Conservation (phyloP, 2,113 vertebrate genomes). For the Hypanus sabinus region DNA sequence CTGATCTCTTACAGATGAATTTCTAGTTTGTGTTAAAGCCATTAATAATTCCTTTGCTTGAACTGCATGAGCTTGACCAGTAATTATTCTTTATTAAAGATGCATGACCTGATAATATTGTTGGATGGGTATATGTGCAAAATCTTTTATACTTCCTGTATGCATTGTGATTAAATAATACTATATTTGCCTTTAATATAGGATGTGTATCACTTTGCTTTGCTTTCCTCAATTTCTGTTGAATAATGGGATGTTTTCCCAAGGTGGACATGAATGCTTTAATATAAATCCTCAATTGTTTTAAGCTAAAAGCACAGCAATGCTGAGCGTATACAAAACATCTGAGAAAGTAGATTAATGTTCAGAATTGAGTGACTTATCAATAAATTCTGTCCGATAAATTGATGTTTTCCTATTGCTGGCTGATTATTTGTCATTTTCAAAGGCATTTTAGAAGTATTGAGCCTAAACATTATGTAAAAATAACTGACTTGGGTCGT, state of each 20-base stretch:
- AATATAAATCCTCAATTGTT: neutral
- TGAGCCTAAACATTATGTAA: neutral
- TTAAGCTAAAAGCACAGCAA: neutral
- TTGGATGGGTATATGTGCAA: slow-evolving; percentile 2
- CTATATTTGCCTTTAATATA: neutral
- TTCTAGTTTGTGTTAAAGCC: neutral
- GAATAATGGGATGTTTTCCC: neutral
- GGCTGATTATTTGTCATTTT: neutral
- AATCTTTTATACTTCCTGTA: neutral
- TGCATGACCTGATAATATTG: slow-evolving; percentile 6
- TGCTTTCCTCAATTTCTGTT: neutral
- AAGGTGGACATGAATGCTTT: neutral
- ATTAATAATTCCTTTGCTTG: slow-evolving; percentile 23
- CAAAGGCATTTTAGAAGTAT: neutral
- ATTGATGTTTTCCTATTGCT: neutral
- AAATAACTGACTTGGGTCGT: neutral
- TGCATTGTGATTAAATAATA: neutral
- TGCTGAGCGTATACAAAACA: neutral
- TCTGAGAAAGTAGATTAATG: neutral
- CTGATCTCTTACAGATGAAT: slow-evolving; percentile 20
- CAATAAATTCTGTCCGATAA: neutral
- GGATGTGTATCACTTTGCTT: neutral
- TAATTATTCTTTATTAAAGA: neutral
- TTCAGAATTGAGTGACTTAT: neutral
- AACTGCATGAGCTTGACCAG: slow-evolving; percentile 28